Conservation (phyloP, 2,888 invertebrate genomes). For the Tortrix viridana region DNA sequence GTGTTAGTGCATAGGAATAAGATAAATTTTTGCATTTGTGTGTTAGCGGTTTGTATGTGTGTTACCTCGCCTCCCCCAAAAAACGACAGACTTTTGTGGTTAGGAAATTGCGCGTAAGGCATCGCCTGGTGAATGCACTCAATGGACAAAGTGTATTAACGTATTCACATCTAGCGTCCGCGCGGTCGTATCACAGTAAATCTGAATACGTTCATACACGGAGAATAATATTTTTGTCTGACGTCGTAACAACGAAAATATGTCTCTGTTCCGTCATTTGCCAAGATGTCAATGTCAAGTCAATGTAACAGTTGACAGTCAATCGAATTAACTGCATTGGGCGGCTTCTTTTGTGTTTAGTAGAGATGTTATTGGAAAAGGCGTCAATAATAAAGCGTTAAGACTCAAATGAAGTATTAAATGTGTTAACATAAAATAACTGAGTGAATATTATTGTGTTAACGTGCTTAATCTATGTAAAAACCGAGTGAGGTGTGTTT, state of each 20-base stretch:
- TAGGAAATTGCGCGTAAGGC: too few species aligned
- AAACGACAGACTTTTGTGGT: too few species aligned
- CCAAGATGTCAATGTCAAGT: conserved; percentile 20
- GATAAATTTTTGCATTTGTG: too few species aligned
- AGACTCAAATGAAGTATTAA: neutral
- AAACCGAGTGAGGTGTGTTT: neutral
- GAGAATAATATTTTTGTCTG: too few species aligned
- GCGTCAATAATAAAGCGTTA: neutral
- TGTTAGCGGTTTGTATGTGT: too few species aligned
- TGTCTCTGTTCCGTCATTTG: conserved; percentile 14
- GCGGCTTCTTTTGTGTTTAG: conserved; percentile 1
- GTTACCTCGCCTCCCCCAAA: too few species aligned
- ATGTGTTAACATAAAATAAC: neutral
- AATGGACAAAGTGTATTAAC: too few species aligned
- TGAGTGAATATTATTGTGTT: neutral
- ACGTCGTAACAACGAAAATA: conserved; percentile 19
- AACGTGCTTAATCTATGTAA: conserved; percentile 4
- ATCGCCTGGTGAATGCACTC: too few species aligned
- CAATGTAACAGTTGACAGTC: conserved; percentile 23
- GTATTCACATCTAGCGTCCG: too few species aligned
- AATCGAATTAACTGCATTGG: neutral
- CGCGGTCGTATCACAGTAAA: too few species aligned
- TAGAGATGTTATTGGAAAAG: conserved; percentile 3
- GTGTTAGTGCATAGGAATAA: too few species aligned
- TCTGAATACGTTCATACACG: too few species aligned